Evolutionary conservation across 2,888 invertebrate species (phyloP).

Genomic region (Harpalus rubripes): DNA sequence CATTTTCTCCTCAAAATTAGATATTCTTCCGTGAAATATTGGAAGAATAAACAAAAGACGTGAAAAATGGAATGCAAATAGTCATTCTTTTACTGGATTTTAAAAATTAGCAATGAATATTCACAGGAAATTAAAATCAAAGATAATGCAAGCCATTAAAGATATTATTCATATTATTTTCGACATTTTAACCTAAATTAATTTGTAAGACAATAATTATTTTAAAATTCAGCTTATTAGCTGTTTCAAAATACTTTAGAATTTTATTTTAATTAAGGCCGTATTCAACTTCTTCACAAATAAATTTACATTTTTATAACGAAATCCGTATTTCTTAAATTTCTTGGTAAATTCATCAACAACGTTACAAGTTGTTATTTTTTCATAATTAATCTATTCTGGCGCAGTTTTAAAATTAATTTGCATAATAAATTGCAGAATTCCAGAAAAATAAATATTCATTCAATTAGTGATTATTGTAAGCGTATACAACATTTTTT

Average conservation of each 20-base stretch:
- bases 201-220: not conserved
- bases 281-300: not conserved
- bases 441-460: no score
- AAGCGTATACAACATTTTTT: no score
- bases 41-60: conserved; percentile 26
- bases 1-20: conserved; percentile 1
- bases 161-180: not conserved
- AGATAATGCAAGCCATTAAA: not conserved
- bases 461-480: no score
- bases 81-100: conserved; percentile 12
- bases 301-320: not conserved
- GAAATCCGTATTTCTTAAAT: not conserved
- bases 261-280: conserved; percentile 15
- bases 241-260: not conserved
- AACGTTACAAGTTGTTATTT: not conserved
- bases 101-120: conserved; percentile 30
- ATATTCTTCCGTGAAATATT: not conserved
- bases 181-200: not conserved
- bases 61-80: conserved; percentile 22
- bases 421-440: no score
- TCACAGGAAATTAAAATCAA: conserved; percentile 32
- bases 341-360: not conserved
- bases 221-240: conserved; percentile 13
- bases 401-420: not conserved
- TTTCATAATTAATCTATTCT: not conserved